A percentile compares a stretch with the other conserved stretches of the same genome.
These are phyloP conservation scores for Eupsilia transversa DNA, from an alignment of 2,888 invertebrate genomes.

Conservation along the genomic window DNA sequence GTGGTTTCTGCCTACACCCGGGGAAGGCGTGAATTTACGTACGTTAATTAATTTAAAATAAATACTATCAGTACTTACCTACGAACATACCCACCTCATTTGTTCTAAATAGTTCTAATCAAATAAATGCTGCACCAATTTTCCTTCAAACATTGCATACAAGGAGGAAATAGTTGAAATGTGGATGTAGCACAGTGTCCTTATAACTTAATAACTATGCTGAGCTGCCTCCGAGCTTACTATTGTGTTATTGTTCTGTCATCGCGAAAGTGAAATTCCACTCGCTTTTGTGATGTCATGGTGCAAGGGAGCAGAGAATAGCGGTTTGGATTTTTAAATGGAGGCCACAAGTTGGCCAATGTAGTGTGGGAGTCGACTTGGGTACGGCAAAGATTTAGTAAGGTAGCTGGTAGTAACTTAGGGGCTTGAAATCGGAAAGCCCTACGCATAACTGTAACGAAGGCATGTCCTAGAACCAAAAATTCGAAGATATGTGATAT, in stretches of 20 bases:
- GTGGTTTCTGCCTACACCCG: no score
- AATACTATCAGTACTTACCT: not conserved
- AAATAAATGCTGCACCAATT: not conserved
- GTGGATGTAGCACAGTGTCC: slow-evolving; percentile 58
- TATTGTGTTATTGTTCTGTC: slow-evolving; percentile 63
- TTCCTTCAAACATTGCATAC: not conserved
- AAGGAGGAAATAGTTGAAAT: slow-evolving; percentile 27
- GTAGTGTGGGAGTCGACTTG: not conserved
- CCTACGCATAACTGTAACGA: not conserved
- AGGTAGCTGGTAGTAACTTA: not conserved
- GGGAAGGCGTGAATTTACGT: no score
- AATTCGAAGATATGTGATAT: not conserved
- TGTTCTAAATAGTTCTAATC: not conserved
- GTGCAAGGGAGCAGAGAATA: slow-evolving; percentile 21
- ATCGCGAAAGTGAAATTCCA: slow-evolving; percentile 68
- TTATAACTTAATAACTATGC: slow-evolving; percentile 23
- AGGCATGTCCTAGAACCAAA: not conserved
- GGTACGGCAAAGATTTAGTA: no score
- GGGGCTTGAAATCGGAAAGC: not conserved
- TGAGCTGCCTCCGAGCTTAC: slow-evolving; percentile 29
- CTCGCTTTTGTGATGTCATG: slow-evolving; percentile 43
- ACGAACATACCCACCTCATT: not conserved
- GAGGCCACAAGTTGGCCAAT: no score
- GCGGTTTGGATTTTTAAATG: slow-evolving; percentile 1
- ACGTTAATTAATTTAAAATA: not conserved